phyloP scores from a whole-genome alignment of 2,113 vertebrate species.

The Ramphastos sulfuratus region DNA sequence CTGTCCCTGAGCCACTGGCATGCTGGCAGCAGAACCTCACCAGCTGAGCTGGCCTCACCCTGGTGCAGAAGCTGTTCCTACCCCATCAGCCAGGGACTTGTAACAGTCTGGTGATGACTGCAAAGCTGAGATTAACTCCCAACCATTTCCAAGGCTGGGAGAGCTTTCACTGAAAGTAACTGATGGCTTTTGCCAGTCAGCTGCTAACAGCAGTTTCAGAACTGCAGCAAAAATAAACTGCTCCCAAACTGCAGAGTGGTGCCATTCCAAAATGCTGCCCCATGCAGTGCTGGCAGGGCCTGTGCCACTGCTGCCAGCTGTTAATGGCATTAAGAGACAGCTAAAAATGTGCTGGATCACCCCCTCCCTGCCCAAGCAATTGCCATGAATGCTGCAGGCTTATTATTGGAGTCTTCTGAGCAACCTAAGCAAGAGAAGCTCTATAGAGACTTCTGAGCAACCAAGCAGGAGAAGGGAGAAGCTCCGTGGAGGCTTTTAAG shows the following conservation, averaged over 20 bases:
- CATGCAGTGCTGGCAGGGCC: slow-evolving; percentile 23
- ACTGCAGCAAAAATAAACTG: not conserved
- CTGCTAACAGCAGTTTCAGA: not conserved
- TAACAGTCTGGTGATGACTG: not conserved
- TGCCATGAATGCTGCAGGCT: not conserved
- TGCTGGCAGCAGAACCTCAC: not conserved
- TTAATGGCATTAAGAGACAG: slow-evolving; percentile 18
- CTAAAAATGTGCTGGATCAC: not conserved
- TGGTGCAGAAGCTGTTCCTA: not conserved
- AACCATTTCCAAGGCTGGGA: not conserved
- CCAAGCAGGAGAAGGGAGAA: not conserved
- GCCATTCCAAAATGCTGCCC: slow-evolving; percentile 10
- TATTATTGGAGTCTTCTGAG: not conserved
- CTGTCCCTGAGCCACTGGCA: not conserved
- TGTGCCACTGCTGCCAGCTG: not conserved
- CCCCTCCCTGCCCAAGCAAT: not conserved
- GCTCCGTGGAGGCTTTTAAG: not conserved
- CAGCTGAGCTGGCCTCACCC: not conserved
- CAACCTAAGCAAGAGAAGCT: not conserved
- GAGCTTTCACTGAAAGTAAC: slow-evolving; percentile 18
- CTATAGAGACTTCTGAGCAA: not conserved
- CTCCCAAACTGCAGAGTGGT: not conserved
- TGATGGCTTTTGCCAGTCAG: not conserved
- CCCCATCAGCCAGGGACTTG: not conserved
- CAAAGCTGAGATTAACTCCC: not conserved